Evolutionary conservation across 2,797 vertebrate species (phyloP).

Genomic region (Enteromius unitaeniatus): DNA sequence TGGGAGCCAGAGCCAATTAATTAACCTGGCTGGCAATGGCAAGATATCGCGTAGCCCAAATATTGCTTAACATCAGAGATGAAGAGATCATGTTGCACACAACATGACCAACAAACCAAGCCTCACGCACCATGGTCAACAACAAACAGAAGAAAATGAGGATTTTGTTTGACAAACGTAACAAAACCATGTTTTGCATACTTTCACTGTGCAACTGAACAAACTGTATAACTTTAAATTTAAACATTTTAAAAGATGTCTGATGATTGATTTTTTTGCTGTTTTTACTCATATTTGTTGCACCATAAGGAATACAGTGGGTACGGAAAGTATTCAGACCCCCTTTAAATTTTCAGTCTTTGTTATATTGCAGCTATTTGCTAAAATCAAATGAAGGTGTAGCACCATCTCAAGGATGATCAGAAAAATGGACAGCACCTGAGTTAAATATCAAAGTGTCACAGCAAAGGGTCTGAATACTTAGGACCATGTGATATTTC

Average conservation of each 20-base stretch:
- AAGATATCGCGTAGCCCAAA: slow-evolving; percentile 41
- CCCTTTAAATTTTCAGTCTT: too few relatives aligned
- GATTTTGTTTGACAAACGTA: neutral
- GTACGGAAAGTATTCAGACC: too few relatives aligned
- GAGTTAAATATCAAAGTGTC: too few relatives aligned
- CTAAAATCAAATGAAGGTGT: too few relatives aligned
- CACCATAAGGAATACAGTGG: neutral
- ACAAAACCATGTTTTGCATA: neutral
- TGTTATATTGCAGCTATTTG: too few relatives aligned
- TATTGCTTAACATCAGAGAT: neutral
- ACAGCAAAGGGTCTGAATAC: too few relatives aligned
- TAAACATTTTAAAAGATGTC: neutral
- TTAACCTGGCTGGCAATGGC: slow-evolving; percentile 8
- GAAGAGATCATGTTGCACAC: slow-evolving; percentile 20
- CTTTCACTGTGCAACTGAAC: neutral
- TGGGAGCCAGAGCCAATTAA: slow-evolving; percentile 17
- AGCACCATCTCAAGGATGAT: too few relatives aligned
- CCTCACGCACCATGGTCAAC: neutral
- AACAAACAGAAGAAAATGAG: neutral
- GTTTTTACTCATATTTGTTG: neutral
- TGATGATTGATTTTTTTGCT: neutral
- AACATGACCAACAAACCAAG: neutral
- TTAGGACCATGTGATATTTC: too few relatives aligned
- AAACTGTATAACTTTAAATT: neutral
- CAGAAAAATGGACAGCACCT: too few relatives aligned